Percentiles rank a stretch among this genome's conserved stretches.
phyloP scores from a whole-genome alignment of 2,113 vertebrate species.

The Pipa parva region DNA sequence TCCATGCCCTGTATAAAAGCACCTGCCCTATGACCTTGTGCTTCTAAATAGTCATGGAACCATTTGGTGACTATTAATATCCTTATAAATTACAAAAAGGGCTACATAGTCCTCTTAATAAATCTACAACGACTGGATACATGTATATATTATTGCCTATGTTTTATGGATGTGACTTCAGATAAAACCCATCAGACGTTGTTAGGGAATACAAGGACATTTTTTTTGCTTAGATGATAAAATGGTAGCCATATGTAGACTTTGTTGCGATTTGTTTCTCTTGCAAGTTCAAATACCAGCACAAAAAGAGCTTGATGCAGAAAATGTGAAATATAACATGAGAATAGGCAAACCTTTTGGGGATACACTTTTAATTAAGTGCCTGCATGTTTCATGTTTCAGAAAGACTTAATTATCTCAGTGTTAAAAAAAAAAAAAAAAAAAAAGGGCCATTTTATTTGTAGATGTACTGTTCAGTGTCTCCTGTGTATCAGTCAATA shows the following conservation, averaged over 20 bases:
- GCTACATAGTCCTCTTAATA: no score
- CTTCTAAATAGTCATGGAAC: no score
- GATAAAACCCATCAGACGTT: no score
- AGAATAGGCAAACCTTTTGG: constrained; percentile 55
- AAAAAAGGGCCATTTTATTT: constrained; percentile 39
- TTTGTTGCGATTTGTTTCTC: not conserved
- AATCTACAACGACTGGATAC: no score
- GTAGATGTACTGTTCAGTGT: constrained; percentile 26
- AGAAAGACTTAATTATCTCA: constrained; percentile 48
- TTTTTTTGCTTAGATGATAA: no score
- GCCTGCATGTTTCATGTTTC: constrained; percentile 44
- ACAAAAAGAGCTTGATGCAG: constrained; percentile 59
- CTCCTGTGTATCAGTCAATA: constrained; percentile 40
- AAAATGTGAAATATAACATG: constrained; percentile 57
- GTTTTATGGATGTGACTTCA: no score
- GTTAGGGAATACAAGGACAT: not conserved
- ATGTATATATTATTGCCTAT: no score
- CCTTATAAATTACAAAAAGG: no score
- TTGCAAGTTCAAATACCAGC: constrained; percentile 49
- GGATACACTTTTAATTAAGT: constrained; percentile 60
- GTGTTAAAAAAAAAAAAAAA: constrained; percentile 36
- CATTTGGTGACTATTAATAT: no score
- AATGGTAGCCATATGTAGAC: no score
- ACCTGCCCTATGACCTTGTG: no score
- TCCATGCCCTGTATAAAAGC: no score